Conservation (phyloP, 2,113 vertebrate genomes). For the Kryptolebias marmoratus region DNA sequence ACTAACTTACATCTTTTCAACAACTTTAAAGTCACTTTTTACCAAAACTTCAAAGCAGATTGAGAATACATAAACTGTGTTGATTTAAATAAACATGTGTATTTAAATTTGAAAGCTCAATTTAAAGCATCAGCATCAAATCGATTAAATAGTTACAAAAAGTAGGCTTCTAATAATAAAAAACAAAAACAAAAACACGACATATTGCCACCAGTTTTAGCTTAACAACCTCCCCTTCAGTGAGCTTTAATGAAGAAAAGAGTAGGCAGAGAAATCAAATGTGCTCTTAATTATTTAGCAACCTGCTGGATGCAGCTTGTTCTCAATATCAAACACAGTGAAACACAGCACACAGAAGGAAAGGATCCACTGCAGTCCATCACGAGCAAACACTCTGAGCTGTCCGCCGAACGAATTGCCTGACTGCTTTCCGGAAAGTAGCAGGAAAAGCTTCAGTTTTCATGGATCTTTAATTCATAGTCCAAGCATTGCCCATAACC, state of each 20-base stretch:
- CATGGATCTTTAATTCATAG: constrained; percentile 47
- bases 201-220: constrained; percentile 4
- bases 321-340: constrained; percentile 44
- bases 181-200: constrained; percentile 3
- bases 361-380: constrained; percentile 42
- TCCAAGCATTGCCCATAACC: constrained; percentile 11
- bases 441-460: constrained; percentile 28
- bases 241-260: constrained; percentile 38
- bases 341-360: constrained; percentile 14
- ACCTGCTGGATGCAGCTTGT: constrained; percentile 48
- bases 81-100: constrained; percentile 8
- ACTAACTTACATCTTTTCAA: neutral
- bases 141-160: constrained; percentile 21
- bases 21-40: neutral
- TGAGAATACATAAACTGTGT: neutral
- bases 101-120: constrained; percentile 25
- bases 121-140: neutral
- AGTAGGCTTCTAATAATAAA: neutral
- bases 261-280: constrained; percentile 52
- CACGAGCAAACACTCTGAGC: constrained; percentile 35
- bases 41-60: neutral
- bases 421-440: constrained; percentile 19
- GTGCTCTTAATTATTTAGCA: constrained; percentile 68
- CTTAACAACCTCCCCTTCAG: constrained; percentile 23
- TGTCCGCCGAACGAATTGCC: constrained; percentile 48